Evolutionary conservation across 2,797 vertebrate genomes (phyloP).

Genomic region (Loriculus beryllinus): DNA sequence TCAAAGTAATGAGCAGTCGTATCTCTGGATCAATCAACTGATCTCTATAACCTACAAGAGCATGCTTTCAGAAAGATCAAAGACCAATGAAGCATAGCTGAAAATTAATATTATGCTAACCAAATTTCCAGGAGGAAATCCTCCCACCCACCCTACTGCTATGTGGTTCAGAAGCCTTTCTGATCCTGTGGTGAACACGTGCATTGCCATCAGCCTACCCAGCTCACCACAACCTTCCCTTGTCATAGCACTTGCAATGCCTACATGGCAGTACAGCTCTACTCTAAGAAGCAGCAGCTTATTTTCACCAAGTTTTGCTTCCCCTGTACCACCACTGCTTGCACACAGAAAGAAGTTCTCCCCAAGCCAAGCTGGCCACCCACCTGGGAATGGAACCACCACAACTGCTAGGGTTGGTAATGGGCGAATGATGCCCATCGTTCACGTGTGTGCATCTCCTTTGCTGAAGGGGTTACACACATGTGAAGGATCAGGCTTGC

Average conservation of each 20-base stretch:
- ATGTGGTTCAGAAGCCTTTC: background rate
- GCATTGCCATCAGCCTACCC: background rate
- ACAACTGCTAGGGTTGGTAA: background rate
- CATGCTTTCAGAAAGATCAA: background rate
- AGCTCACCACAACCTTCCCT: background rate
- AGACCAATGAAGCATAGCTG: background rate
- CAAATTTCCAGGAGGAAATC: background rate
- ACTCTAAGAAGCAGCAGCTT: background rate
- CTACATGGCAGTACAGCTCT: background rate
- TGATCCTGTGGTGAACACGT: background rate
- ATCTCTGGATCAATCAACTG: background rate
- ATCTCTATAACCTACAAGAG: background rate
- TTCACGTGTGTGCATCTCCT: background rate
- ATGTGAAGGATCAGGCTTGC: accelerated
- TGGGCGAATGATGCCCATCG: accelerated
- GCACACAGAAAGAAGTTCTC: background rate
- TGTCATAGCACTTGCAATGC: background rate
- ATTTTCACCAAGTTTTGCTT: background rate
- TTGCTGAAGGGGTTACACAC: background rate
- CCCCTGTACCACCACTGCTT: background rate
- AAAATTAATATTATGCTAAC: background rate
- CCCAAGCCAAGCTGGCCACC: background rate
- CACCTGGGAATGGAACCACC: background rate
- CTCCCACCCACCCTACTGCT: background rate
- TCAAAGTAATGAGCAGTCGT: background rate